Base-by-base conservation (phyloP, 2,797 vertebrate genomes). In the Protosalanx chinensis region DNA sequence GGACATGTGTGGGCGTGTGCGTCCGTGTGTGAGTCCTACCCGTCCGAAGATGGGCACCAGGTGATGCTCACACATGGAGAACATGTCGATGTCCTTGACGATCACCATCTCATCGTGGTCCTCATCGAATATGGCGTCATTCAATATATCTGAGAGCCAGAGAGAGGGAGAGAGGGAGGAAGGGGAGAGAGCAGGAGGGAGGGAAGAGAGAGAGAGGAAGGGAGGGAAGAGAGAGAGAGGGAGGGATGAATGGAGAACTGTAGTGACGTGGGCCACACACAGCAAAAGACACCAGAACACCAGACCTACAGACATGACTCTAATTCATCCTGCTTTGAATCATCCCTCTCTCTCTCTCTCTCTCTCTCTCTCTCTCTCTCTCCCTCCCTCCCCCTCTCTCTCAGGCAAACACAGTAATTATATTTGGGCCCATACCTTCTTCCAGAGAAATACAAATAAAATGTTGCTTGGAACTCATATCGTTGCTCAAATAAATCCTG, bases 31-130 rank as follows among this genome's bases (percentile, higher is more conserved):
- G 1, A 13, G 12, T 72, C 89, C 95, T 93, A 98, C 97, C 95
- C 93, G 94, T 88, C 97, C 97, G 78, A 97, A 92, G 90, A 99
- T 97, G 20, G 97, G 97, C 78, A 98, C 97, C 74, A 99, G 91
- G 87, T 99, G 97, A 84, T 99, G 97, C 69, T 99, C 97, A 72
- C 97, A 99, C 97, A 99, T 96, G 81, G 97, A 99, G 85, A 98
- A 99, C 96, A 98, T 98, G 87, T 99, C 97, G 66, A 99, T 99
- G 89, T 99, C 97, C 88, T 99, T 99, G 84, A 99, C 97, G 49
- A 99, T 99, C 90, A 99, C 97, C 97, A 99, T 98, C 91, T 99
- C 97, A 27, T 99, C 97, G 0, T 99, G 97, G 79, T 99, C 97
- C 82, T 99, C 97, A 0, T 99, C 96, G 6, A 99, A 99, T 88